Evolutionary conservation across 2,113 vertebrate genomes (phyloP), one percentile per base, ranked within the genome.

Genomic region (Brienomyrus longianalis): DNA sequence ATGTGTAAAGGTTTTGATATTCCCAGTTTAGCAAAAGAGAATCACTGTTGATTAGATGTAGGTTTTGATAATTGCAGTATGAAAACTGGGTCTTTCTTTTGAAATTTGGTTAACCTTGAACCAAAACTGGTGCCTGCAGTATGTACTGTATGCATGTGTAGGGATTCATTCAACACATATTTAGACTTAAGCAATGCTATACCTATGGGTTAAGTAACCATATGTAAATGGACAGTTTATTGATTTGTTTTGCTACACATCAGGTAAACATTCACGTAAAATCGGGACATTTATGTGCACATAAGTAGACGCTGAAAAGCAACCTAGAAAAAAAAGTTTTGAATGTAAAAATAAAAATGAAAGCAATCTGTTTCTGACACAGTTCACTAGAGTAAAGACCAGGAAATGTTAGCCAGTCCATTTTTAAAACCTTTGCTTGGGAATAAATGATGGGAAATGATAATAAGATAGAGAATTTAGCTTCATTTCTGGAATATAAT

Each of bases 401-500:
- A 83, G 70, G 74, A 89, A 54, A 77, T 83, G 88, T 45, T 80
- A 89, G 70, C 70, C 70, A 80, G 35, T 80, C 35, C 15, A 80
- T 48, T 77, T 83, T 39, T 83, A 89, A 89, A 83, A 52, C 48
- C 35, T 89, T 89, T 83, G 88, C 88, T 43, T 50, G 74, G 70
- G 83, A 83, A 89, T 17, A 47, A 43, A 39, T 80, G 35, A 43
- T 80, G 74, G 35, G 74, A 80, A 80, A 43, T 19, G 35, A 80
- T 43, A 15, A 80, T 6, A 80, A 43, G 74, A 80, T 80, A 80
- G 70, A 77, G 70, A 77, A 80, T 39, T 43, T 10, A 31, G 62
- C 62, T 70, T 70, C 62, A 80, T 80, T 80, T 43, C 74, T 80
- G 74, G 74, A 80, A 43, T 43, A 80, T 80, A 43, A 80, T 35